phyloP scores from a whole-genome alignment of 2,888 invertebrate genomes.

The Galeruca laticollis region DNA sequence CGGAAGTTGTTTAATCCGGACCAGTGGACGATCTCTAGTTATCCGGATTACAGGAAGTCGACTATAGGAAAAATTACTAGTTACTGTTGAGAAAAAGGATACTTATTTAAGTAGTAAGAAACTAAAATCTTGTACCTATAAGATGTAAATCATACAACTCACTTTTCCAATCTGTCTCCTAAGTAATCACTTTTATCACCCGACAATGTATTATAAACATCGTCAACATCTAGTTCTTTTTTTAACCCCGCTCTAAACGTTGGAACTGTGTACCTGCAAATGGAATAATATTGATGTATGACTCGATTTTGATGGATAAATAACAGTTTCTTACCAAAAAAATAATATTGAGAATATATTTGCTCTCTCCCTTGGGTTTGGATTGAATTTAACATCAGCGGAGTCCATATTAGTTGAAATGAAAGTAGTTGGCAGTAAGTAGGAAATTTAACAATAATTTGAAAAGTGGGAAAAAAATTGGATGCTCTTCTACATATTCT shows the following conservation, averaged over 20 bases:
- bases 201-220: conserved; percentile 78
- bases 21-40: no score
- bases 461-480: not conserved
- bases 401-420: conserved; percentile 64
- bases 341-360: conserved; percentile 68
- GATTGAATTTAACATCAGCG: conserved; percentile 66
- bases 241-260: conserved; percentile 81
- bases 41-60: no score
- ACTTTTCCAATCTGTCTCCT: conserved; percentile 79
- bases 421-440: not conserved
- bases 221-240: conserved; percentile 78
- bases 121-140: no score
- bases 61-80: no score
- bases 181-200: conserved; percentile 76
- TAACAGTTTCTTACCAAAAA: conserved; percentile 67
- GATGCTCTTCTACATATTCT: not conserved
- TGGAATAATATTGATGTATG: conserved; percentile 59
- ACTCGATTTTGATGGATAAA: not conserved
- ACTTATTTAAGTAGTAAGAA: no score
- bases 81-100: no score
- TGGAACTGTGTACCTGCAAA: conserved; percentile 80
- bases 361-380: conserved; percentile 68
- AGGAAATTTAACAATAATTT: no score
- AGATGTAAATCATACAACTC: no score
- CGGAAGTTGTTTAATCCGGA: no score